A percentile compares a stretch with the other conserved stretches of the same genome.
These are phyloP conservation scores for Pterophyllum scalare DNA, from an alignment of 2,113 vertebrate genomes.

Conservation along the genomic window DNA sequence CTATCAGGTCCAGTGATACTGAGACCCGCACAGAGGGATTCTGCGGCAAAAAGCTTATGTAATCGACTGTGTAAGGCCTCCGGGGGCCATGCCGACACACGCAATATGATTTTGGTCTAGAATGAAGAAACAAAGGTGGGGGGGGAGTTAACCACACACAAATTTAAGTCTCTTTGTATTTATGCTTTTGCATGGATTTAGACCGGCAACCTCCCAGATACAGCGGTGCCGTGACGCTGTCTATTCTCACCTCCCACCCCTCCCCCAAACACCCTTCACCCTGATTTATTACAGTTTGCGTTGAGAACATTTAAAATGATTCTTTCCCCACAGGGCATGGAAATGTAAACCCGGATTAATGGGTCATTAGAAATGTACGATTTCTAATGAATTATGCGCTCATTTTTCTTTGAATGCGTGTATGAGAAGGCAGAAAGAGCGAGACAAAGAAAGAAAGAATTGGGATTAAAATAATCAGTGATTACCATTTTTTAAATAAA, in stretches of 20 bases:
- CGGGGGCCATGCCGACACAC: background rate
- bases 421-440: background rate
- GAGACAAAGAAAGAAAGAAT: background rate
- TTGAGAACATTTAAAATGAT: constrained; percentile 29
- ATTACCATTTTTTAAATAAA: background rate
- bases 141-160: background rate
- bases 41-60: constrained; percentile 40
- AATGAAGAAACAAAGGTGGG: background rate
- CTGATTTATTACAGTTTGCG: constrained; percentile 37
- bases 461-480: background rate
- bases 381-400: constrained; percentile 38
- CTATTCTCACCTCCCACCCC: background rate
- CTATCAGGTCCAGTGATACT: background rate
- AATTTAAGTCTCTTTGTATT: background rate
- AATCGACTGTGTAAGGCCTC: constrained; percentile 12
- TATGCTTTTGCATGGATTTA: background rate
- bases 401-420: background rate
- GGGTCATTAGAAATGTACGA: constrained; percentile 51
- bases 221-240: background rate
- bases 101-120: background rate
- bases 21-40: constrained; percentile 19
- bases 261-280: background rate
- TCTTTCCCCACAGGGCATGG: constrained; percentile 45
- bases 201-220: background rate
- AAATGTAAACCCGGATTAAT: constrained; percentile 66